These are phyloP conservation scores for Gymnocephalus cernua DNA, from an alignment of 2,113 vertebrate species.

Conservation along the genomic window DNA sequence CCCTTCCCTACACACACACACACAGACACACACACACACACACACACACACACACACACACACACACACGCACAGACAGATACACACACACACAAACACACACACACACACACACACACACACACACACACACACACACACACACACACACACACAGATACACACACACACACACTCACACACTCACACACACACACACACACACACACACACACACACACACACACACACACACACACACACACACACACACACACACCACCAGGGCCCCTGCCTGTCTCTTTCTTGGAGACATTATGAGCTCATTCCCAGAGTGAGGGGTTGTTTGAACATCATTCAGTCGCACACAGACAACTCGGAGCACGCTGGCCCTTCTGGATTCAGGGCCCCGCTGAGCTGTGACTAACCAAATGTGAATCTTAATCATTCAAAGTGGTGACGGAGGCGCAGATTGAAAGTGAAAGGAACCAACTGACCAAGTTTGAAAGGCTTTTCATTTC, in stretches of 20 bases:
- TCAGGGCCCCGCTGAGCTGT: conserved; percentile 38
- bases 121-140: background rate
- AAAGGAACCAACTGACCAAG: conserved; percentile 3
- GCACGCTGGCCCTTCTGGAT: conserved; percentile 17
- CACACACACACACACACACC: conserved; percentile 1
- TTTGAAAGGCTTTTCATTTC: conserved; percentile 28
- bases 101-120: conserved; percentile 3
- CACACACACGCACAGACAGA: no score
- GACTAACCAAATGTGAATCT: conserved; percentile 34
- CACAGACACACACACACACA: conserved; percentile 1
- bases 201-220: background rate
- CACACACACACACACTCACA: background rate
- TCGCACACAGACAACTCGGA: background rate
- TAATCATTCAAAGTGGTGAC: conserved; percentile 23
- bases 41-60: background rate
- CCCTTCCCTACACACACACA: background rate
- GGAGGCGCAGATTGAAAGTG: background rate
- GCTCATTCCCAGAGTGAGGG: conserved; percentile 32
- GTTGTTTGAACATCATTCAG: conserved; percentile 20
- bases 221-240: background rate
- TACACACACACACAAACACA: no score
- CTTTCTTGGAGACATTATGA: conserved; percentile 22
- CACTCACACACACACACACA: background rate
- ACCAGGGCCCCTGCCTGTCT: background rate
- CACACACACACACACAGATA: conserved; percentile 3